phyloP scores from a whole-genome alignment of 1,140 invertebrate species.

The Arion vulgaris region DNA sequence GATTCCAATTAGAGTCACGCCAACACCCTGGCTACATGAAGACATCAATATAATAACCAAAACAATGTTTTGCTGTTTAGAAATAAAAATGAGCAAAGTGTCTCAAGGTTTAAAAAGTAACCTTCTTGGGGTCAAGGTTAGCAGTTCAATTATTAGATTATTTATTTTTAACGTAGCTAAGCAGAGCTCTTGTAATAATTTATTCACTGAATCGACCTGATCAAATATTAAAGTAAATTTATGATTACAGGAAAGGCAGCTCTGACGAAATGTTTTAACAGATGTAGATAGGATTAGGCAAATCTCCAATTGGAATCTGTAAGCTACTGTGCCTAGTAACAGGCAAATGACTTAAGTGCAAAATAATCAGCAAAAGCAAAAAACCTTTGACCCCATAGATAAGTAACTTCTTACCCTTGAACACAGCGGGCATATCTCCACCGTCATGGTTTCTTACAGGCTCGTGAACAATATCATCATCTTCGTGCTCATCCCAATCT shows the following conservation, averaged over 20 bases:
- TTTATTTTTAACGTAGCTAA: background rate
- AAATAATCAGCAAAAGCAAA: background rate
- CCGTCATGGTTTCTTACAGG: background rate
- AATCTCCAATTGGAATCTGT: conserved; percentile 51
- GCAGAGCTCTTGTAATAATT: no score
- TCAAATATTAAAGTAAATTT: background rate
- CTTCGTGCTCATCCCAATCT: conserved; percentile 39
- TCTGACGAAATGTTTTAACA: background rate
- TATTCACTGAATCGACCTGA: no score
- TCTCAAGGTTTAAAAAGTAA: background rate
- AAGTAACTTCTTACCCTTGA: conserved; percentile 50
- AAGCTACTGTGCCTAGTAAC: conserved; percentile 5
- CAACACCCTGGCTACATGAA: conserved; percentile 29
- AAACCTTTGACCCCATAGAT: conserved; percentile 50
- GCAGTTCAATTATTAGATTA: background rate
- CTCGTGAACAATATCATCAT: background rate
- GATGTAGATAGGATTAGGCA: background rate
- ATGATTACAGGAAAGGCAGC: background rate
- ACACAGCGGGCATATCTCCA: background rate
- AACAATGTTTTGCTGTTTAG: background rate
- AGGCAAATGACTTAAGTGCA: background rate
- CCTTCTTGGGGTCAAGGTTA: conserved; percentile 46
- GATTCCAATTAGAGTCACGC: conserved; percentile 51
- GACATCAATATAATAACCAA: background rate
- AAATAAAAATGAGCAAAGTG: background rate